Evolutionary conservation across 2,888 invertebrate species (phyloP), one percentile per base, ranked within the genome.

Genomic region (Bellardia pandia): DNA sequence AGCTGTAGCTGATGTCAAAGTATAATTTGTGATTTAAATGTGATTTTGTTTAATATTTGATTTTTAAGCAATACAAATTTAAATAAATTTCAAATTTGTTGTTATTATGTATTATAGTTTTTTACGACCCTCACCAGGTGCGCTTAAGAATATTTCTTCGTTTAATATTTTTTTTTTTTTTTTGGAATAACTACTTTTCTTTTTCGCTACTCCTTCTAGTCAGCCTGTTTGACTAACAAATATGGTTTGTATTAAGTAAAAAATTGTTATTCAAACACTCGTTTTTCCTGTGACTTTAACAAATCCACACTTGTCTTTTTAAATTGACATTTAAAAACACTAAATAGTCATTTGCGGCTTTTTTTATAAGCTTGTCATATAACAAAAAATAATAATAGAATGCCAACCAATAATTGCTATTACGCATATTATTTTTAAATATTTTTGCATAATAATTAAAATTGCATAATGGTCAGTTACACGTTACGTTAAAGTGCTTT

Each of bases 201-300:
- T 45, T 45, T 23, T 23, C 16, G 30, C 45, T 56, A 45, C 37
- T 37, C 6, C 37, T 37, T 37, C 37, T 37, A 6, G 4, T 37
- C 6, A 6, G 1, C 6, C 0, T 37, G 5, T 37, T 37, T 37
- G 6, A 37, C 37, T 5, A 37, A 37, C 48, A 45, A 58, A 72
- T 80, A 72, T 40, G 58, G 23, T 23, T 16, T 2, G 23, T 23
- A 1, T 23, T 23, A 1, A 23, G 1, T 11, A 40, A 0, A 1
- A 53, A 62, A 83, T 83, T 77, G 14, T 48, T 37, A 83, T 83
- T 62, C 76, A 56, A 71, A 45, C 3, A 53, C 62, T 30, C 62
- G 53, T 76, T 83, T 83, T 83, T 77, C 83, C 77, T 77, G 77
- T 83, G 62, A 77, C 64, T 75, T 76, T 51, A 62, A 64, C 42